Evolutionary conservation across 2,113 vertebrate species (phyloP).

Genomic region (Amblyornis subalaris): DNA sequence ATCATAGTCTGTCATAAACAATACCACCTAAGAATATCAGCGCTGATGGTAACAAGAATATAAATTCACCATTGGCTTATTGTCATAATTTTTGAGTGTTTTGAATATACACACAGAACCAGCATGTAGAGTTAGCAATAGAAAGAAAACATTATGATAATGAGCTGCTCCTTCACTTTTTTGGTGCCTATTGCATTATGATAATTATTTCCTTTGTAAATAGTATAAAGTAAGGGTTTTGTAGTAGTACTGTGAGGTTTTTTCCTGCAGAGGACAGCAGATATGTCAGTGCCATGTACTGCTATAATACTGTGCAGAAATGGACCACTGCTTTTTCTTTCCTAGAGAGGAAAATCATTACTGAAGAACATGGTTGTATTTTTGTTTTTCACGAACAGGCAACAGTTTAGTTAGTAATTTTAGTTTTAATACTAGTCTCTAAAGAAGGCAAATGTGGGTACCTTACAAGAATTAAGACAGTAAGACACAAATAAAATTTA

Average conservation of each 20-base stretch:
- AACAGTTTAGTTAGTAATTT: background rate
- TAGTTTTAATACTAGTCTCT: background rate
- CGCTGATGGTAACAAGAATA: background rate
- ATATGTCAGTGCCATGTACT: background rate
- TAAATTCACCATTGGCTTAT: background rate
- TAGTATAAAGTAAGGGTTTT: background rate
- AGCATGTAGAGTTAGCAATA: background rate
- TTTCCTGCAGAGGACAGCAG: background rate
- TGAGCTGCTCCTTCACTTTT: background rate
- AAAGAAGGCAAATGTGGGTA: background rate
- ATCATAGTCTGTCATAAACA: background rate
- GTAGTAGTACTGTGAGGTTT: background rate
- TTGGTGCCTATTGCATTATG: background rate
- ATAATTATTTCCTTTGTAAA: background rate
- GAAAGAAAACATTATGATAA: background rate
- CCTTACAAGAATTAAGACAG: background rate
- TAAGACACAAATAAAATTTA: background rate
- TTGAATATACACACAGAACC: background rate
- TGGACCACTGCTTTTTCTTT: background rate
- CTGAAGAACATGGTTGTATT: background rate
- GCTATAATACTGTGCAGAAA: background rate
- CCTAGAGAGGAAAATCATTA: background rate
- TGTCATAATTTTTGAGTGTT: background rate
- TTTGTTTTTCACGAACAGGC: background rate
- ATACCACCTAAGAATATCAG: background rate